phyloP scores from a whole-genome alignment of 2,113 vertebrate genomes.

The Sorex fumeus region DNA sequence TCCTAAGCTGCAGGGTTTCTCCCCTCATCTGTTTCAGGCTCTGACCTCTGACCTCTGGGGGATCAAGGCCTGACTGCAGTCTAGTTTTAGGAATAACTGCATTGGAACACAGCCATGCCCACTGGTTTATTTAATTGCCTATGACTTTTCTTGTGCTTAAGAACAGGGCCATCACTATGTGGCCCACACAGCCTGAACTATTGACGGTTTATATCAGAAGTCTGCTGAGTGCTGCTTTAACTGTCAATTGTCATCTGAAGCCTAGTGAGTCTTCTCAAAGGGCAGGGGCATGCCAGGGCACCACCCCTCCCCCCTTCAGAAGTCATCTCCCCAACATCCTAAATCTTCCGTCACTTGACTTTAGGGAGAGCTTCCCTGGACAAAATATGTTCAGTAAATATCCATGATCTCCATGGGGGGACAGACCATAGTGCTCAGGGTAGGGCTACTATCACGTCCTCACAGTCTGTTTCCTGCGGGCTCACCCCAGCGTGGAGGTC shows the following conservation, averaged over 20 bases:
- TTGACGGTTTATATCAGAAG: conserved; percentile 34
- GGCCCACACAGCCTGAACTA: conserved; percentile 44
- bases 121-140: conserved; percentile 64
- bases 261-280: not conserved
- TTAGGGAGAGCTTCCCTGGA: not conserved
- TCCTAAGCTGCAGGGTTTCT: not conserved
- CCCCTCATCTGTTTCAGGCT: conserved; percentile 15
- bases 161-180: conserved; percentile 16
- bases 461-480: not conserved
- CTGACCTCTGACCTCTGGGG: not conserved
- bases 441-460: not conserved
- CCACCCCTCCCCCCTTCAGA: too few relatives aligned
- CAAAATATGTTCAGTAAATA: not conserved
- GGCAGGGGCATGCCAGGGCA: not conserved
- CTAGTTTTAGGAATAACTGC: conserved; percentile 64
- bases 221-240: not conserved
- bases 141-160: not conserved
- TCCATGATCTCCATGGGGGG: not conserved
- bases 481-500: not conserved
- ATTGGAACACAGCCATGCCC: conserved; percentile 43
- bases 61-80: conserved; percentile 24
- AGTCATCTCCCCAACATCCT: not conserved
- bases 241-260: conserved; percentile 23
- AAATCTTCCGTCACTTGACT: not conserved
- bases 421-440: not conserved